phyloP scores from a whole-genome alignment of 2,113 vertebrate species.

The Engystomops pustulosus region DNA sequence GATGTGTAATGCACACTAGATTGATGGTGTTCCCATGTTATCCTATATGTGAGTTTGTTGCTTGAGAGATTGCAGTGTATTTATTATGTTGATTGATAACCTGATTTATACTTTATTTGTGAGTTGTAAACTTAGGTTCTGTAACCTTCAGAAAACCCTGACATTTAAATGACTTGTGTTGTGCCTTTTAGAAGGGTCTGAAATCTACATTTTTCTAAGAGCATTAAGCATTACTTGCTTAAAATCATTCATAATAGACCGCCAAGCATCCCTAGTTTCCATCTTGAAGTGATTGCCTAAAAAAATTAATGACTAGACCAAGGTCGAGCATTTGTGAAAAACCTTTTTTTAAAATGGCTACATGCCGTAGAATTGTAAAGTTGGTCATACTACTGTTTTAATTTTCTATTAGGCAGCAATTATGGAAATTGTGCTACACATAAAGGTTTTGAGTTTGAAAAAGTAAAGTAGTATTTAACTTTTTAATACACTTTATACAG shows the following conservation, averaged over 20 bases:
- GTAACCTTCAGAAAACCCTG: background rate
- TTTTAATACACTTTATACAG: background rate
- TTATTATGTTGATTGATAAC: too few relatives aligned
- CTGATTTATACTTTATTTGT: too few relatives aligned
- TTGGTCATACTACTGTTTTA: constrained; percentile 14
- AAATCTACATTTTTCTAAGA: background rate
- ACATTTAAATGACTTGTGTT: background rate
- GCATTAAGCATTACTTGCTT: background rate
- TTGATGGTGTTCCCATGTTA: too few relatives aligned
- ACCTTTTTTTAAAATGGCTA: background rate
- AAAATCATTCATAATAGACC: background rate
- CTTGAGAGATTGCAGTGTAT: too few relatives aligned
- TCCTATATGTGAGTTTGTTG: too few relatives aligned
- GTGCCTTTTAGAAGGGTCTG: background rate
- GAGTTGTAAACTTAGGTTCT: background rate
- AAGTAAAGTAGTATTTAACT: constrained; percentile 19
- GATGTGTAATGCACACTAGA: too few relatives aligned
- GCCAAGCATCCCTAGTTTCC: background rate
- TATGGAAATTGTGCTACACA: constrained; percentile 8
- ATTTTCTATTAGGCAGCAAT: constrained; percentile 40
- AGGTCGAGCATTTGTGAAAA: constrained; percentile 24
- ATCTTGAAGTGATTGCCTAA: background rate
- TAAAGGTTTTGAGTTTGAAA: background rate
- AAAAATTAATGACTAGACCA: background rate
- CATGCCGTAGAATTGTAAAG: background rate